phyloP scores from a whole-genome alignment of 1,140 invertebrate genomes.

The Bombus impatiens region DNA sequence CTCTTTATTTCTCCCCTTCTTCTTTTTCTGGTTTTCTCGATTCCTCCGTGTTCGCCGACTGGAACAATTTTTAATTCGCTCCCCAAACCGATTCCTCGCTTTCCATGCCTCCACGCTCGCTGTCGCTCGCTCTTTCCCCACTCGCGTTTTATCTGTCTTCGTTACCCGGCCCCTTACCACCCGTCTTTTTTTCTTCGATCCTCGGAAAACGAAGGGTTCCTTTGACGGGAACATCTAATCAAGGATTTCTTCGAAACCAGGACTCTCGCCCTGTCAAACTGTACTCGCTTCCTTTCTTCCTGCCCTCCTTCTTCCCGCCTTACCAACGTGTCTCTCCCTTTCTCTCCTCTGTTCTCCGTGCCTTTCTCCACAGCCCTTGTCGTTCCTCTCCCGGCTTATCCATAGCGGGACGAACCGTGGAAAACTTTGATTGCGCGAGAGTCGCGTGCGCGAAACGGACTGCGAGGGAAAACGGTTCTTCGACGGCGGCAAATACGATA shows the following conservation, averaged over 20 bases:
- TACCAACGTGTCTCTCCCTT: background rate
- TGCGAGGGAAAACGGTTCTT: background rate
- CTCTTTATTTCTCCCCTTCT: background rate
- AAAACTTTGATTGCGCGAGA: constrained; percentile 67
- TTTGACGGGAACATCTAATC: constrained; percentile 72
- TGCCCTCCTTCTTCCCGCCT: background rate
- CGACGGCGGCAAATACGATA: background rate
- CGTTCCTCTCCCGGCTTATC: background rate
- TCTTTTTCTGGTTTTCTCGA: background rate
- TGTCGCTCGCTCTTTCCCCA: background rate
- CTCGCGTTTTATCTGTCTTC: background rate
- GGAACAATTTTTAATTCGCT: constrained; percentile 39
- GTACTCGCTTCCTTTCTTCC: background rate
- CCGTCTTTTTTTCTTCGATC: constrained; percentile 7
- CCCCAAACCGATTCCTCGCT: constrained; percentile 35
- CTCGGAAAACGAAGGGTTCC: constrained; percentile 45
- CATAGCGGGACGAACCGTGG: constrained; percentile 31
- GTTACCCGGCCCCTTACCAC: background rate
- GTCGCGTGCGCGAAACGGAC: constrained; percentile 17
- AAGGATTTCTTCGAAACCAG: constrained; percentile 62
- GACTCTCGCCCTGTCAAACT: constrained; percentile 42
- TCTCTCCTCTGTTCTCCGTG: background rate
- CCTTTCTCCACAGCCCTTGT: background rate
- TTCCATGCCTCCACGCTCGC: background rate
- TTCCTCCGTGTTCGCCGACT: background rate